Percentiles rank a stretch among this genome's conserved stretches.
Evolutionary conservation across 1,140 invertebrate genomes (phyloP).

Genomic region (Drosophila willistoni): DNA sequence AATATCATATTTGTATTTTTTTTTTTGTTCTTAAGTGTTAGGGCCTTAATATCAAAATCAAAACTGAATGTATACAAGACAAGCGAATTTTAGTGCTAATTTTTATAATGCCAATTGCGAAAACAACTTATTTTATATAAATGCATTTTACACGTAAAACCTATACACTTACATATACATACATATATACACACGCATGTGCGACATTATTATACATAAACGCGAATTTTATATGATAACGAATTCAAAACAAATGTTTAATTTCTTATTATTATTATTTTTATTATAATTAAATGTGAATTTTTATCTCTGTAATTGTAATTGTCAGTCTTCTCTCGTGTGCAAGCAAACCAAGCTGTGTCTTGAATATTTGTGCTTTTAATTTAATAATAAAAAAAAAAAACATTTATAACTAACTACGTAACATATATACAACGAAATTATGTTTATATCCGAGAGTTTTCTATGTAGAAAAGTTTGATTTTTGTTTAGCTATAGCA

Average conservation of each 20-base stretch:
- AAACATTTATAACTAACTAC: conserved; percentile 3
- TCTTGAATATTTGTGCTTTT: conserved; percentile 73
- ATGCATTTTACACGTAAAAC: conserved; percentile 23
- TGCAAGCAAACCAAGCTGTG: conserved; percentile 56
- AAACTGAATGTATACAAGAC: conserved; percentile 47
- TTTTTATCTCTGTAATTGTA: conserved; percentile 42
- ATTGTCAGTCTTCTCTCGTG: conserved; percentile 28
- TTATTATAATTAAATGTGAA: neutral
- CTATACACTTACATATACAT: conserved; percentile 19
- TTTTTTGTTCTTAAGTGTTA: conserved; percentile 27
- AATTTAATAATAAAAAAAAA: conserved; percentile 14
- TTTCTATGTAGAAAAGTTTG: too few relatives aligned
- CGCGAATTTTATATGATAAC: conserved; percentile 72
- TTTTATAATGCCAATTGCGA: conserved; percentile 51
- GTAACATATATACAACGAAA: too few relatives aligned
- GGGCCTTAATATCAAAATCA: conserved; percentile 34
- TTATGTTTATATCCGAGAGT: too few relatives aligned
- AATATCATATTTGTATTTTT: conserved; percentile 19
- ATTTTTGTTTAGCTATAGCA: conserved; percentile 1
- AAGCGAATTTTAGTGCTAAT: conserved; percentile 67
- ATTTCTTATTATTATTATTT: neutral
- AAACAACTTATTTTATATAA: conserved; percentile 45
- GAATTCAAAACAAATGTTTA: conserved; percentile 45
- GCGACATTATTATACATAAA: conserved; percentile 64
- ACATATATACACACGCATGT: conserved; percentile 2